phyloP scores from a whole-genome alignment of 2,797 vertebrate species.

The Remorina albescens region DNA sequence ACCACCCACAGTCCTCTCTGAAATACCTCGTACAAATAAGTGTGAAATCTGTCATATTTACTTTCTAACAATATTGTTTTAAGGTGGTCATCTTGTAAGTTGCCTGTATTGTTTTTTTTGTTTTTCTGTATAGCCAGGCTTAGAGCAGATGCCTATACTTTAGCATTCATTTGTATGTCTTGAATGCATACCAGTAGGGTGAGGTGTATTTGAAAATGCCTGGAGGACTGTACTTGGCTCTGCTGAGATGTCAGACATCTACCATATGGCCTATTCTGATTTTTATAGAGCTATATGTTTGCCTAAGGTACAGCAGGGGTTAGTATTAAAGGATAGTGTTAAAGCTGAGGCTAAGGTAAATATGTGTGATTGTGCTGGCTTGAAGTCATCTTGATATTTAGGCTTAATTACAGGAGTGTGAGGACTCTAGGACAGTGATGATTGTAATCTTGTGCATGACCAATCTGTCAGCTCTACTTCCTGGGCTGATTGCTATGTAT shows the following conservation, averaged over 20 bases:
- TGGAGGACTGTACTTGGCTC: constrained; percentile 56
- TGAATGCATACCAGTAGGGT: constrained; percentile 69
- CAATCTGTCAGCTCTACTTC: constrained; percentile 49
- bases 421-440: constrained; percentile 38
- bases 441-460: constrained; percentile 58
- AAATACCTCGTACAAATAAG: constrained; percentile 59
- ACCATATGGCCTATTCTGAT: constrained; percentile 51
- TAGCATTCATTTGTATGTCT: constrained; percentile 41
- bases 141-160: constrained; percentile 26
- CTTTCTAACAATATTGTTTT: background rate
- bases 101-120: constrained; percentile 6
- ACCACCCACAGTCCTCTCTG: constrained; percentile 68
- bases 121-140: constrained; percentile 20
- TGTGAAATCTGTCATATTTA: constrained; percentile 27
- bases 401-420: constrained; percentile 52
- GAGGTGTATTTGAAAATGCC: constrained; percentile 66
- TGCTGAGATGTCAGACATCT: constrained; percentile 59
- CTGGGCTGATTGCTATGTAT: constrained; percentile 50
- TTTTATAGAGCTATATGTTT: constrained; percentile 58
- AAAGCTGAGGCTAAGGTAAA: constrained; percentile 45
- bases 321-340: constrained; percentile 40
- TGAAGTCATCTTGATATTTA: constrained; percentile 24
- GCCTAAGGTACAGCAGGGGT: constrained; percentile 36
- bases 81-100: background rate
- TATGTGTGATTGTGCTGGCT: constrained; percentile 31